These are phyloP conservation scores for Chaitophorus viminalis DNA, from an alignment of 2,888 invertebrate species.

Conservation along the genomic window DNA sequence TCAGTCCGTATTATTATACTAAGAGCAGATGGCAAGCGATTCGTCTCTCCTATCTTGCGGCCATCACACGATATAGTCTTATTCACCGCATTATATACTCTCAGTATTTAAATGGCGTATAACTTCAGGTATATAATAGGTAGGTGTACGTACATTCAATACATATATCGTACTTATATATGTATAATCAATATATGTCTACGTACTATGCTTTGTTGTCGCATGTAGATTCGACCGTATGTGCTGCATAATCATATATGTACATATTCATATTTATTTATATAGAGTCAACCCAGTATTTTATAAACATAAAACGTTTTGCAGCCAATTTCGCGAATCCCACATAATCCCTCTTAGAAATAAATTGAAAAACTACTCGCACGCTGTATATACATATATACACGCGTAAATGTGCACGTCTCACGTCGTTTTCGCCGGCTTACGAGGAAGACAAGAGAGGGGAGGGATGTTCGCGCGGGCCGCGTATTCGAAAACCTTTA, in stretches of 20 bases:
- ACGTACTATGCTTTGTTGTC: not conserved
- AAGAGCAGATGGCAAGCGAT: too few species aligned
- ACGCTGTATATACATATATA: not conserved
- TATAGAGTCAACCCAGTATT: not conserved
- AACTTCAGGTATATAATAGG: too few species aligned
- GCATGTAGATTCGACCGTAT: not conserved
- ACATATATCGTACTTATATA: too few species aligned
- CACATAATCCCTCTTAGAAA: constrained; percentile 35
- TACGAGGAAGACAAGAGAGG: not conserved
- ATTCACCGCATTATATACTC: too few species aligned
- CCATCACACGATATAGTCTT: too few species aligned
- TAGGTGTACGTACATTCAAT: not conserved
- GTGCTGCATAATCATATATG: not conserved
- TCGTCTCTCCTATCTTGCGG: too few species aligned
- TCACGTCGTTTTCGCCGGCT: constrained; percentile 27
- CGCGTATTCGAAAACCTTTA: constrained; percentile 47
- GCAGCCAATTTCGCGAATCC: constrained; percentile 42
- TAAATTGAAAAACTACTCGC: constrained; percentile 48
- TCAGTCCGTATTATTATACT: too few species aligned
- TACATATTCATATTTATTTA: not conserved
- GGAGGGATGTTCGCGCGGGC: not conserved
- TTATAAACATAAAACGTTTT: constrained; percentile 23
- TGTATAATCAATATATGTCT: not conserved
- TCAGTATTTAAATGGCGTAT: too few species aligned
- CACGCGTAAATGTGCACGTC: not conserved